These are phyloP conservation scores for Nyctalus aviator DNA, from an alignment of 2,797 vertebrate species.

Conservation along the genomic window DNA sequence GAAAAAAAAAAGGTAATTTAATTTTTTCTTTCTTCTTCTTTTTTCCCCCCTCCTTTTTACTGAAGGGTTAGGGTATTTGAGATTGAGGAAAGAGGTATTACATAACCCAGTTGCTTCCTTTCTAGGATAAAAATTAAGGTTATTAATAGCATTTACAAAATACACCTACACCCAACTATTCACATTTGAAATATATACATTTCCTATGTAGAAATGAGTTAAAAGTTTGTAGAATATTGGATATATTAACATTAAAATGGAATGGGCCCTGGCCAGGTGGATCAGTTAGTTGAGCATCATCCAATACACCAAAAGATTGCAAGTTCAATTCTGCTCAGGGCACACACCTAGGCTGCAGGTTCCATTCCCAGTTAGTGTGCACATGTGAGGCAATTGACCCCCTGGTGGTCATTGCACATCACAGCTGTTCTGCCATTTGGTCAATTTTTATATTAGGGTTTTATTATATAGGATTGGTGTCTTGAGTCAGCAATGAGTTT, in stretches of 20 bases:
- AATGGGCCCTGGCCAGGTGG: neutral
- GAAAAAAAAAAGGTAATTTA: slow-evolving; percentile 86
- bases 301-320: neutral
- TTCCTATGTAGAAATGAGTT: slow-evolving; percentile 59
- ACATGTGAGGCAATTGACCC: neutral
- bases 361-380: neutral
- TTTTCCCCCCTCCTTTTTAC: slow-evolving; percentile 61
- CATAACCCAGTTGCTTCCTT: slow-evolving; percentile 81
- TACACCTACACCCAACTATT: neutral
- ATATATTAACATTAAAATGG: slow-evolving; percentile 35
- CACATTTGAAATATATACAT: slow-evolving; percentile 77
- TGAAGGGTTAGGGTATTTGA: slow-evolving; percentile 81
- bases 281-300: neutral
- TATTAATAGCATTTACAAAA: slow-evolving; percentile 81
- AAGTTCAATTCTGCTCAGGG: neutral
- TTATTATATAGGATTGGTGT: neutral
- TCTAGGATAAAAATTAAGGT: slow-evolving; percentile 82
- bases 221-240: slow-evolving; percentile 51
- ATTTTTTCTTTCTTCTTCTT: slow-evolving; percentile 74
- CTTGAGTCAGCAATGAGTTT: slow-evolving; percentile 30
- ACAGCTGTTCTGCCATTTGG: no score
- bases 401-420: no score
- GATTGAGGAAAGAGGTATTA: slow-evolving; percentile 84
- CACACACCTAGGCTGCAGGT: neutral
- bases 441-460: no score